phyloP scores from a whole-genome alignment of 2,888 invertebrate species.

The Papilio gigon region DNA sequence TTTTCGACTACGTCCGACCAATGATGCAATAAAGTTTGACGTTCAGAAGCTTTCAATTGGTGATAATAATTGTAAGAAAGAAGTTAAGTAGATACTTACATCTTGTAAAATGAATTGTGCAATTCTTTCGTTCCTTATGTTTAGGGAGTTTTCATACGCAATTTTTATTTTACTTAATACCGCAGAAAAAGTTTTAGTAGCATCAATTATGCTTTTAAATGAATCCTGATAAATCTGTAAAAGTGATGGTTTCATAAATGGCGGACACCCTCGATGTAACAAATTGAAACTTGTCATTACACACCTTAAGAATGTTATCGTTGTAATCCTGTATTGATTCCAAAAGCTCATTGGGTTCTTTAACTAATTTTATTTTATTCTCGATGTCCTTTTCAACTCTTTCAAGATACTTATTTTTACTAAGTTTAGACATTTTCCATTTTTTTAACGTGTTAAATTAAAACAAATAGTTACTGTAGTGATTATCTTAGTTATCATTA shows the following conservation, averaged over 20 bases:
- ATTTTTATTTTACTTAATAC: conserved; percentile 66
- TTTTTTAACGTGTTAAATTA: conserved; percentile 5
- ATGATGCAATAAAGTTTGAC: no score
- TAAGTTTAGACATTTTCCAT: conserved; percentile 46
- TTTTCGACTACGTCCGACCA: no score
- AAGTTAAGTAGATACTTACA: conserved; percentile 56
- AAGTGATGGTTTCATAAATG: not conserved
- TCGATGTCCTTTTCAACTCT: conserved; percentile 58
- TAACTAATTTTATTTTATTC: conserved; percentile 57
- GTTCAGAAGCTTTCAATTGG: no score
- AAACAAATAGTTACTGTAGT: conserved; percentile 58
- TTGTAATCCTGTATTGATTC: conserved; percentile 61
- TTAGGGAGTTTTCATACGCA: conserved; percentile 70
- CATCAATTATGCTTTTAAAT: conserved; percentile 61
- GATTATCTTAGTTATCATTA: conserved; percentile 56
- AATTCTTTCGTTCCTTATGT: conserved; percentile 68
- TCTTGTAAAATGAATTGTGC: conserved; percentile 68
- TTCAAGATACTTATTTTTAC: conserved; percentile 63
- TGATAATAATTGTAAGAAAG: not conserved
- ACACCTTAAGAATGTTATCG: conserved; percentile 66
- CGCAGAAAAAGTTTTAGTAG: conserved; percentile 64
- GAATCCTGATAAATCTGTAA: conserved; percentile 69
- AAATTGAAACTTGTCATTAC: conserved; percentile 19
- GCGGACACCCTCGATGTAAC: not conserved
- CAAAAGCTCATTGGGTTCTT: conserved; percentile 58